A percentile compares a stretch with the other conserved stretches of the same genome.
Evolutionary conservation across 2,113 vertebrate species (phyloP).

Genomic region (Corythoichthys intestinalis): DNA sequence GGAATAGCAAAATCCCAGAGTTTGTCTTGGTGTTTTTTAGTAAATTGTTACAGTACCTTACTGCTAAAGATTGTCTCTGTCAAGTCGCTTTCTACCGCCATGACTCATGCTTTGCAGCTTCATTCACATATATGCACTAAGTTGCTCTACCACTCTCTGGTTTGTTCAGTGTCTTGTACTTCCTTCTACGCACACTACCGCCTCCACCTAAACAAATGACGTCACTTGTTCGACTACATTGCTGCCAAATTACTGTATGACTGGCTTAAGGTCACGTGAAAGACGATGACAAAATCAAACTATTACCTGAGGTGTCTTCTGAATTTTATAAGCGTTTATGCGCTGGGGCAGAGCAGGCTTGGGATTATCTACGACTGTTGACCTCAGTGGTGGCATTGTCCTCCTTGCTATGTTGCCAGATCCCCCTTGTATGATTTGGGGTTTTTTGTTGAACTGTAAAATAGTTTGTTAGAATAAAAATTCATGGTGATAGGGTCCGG

Average conservation of each 20-base stretch:
- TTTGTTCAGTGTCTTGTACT: conserved; percentile 37
- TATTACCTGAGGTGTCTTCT: conserved; percentile 57
- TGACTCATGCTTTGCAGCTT: conserved; percentile 6
- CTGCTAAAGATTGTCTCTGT: conserved; percentile 13
- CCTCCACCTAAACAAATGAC: conserved; percentile 25
- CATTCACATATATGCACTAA: conserved; percentile 6
- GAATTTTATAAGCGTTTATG: conserved; percentile 37
- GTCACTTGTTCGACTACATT: not conserved
- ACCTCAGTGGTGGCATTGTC: conserved; percentile 6
- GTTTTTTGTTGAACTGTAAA: conserved; percentile 80
- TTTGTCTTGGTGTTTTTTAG: not conserved
- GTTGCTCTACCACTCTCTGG: conserved; percentile 31
- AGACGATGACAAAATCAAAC: not conserved
- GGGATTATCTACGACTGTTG: conserved; percentile 15
- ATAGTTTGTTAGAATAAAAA: not conserved
- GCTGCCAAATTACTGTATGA: not conserved
- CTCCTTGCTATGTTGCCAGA: conserved; percentile 63
- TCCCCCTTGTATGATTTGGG: conserved; percentile 74
- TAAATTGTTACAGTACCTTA: conserved; percentile 39
- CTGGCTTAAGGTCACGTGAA: not conserved
- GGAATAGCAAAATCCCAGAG: not conserved
- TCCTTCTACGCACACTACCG: conserved; percentile 47
- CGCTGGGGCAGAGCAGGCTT: conserved; percentile 38
- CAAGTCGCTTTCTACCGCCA: conserved; percentile 31
- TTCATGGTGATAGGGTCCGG: too few species aligned